Base-by-base conservation (phyloP, 2,888 invertebrate species). In the Altica lythri region DNA sequence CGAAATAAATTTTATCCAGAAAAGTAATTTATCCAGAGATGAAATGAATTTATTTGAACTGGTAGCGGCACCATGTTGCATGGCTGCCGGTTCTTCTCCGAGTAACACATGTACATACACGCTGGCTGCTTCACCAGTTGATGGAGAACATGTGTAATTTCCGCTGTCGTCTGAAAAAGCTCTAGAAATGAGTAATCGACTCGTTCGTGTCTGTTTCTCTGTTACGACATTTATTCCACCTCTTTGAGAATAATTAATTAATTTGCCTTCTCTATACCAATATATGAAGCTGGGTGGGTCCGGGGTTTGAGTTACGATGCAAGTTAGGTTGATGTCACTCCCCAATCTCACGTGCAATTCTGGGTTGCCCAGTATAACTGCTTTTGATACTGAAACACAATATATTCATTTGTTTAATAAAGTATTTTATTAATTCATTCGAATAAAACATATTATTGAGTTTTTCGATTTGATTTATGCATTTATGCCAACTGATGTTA, bases 251-350 rank as follows among this genome's bases (percentile, higher is more conserved):
- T 92, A 91, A 80, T 90, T 92, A 68, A 92, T 89, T 67, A 91
- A 84, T 68, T 87, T 84, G 13, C 84, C 82, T 45, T 89, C 91
- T 67, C 90, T 89, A 78, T 89, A 90, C 92, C 92, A 92, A 73
- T 89, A 79, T 70, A 85, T 86, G 80, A 84, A 90, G 79, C 86
- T 87, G 57, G 90, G 89, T 37, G 89, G 89, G 72, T 89, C 89
- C 22, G 89, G 89, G 57, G 89, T 89, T 79, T 92, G 85, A 68
- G 88, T 84, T 59, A 90, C 90, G 72, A 90, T 84, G 79, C 92
- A 92, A 70, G 92, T 93, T 77, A 93, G 83, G 81, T 92, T 93
- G 79, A 93, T 92, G 82, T 92, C 92, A 72, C 90, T 92, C 67
- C 92, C 92, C 71, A 90, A 90, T 75, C 90, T 88, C 75, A 93